These are phyloP conservation scores for Heteromurus nitidus DNA, from an alignment of 2,888 invertebrate genomes.

Conservation along the genomic window DNA sequence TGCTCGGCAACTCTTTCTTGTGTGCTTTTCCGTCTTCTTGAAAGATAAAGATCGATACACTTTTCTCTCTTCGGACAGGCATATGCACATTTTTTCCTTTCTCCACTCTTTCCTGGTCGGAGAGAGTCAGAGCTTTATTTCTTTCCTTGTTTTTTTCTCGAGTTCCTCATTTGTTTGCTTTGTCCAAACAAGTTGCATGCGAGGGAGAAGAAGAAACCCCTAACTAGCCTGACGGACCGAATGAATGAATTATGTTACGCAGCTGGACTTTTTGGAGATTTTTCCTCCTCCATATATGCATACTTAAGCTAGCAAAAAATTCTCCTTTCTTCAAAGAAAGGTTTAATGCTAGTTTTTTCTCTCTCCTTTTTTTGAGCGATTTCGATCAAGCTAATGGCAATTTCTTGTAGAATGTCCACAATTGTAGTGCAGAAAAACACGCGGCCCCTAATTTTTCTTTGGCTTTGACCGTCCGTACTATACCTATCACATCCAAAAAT, in stretches of 20 bases:
- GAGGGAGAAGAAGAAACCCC: no score
- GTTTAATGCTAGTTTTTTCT: no score
- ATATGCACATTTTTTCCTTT: slow-evolving; percentile 10
- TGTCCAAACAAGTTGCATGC: neutral
- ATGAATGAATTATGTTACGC: slow-evolving; percentile 43
- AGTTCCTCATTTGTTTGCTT: slow-evolving; percentile 35
- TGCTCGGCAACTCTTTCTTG: no score
- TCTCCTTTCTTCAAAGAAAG: neutral
- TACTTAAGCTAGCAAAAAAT: no score
- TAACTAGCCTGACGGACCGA: slow-evolving; percentile 22
- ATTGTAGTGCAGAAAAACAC: slow-evolving; percentile 37
- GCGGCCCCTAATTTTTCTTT: no score
- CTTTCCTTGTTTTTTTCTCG: slow-evolving; percentile 23
- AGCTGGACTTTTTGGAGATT: slow-evolving; percentile 15
- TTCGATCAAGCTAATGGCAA: slow-evolving; percentile 57
- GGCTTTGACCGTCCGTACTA: no score
- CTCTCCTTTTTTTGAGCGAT: slow-evolving; percentile 42
- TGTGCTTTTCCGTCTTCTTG: slow-evolving; percentile 17
- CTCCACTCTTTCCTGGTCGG: neutral
- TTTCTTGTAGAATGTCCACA: slow-evolving; percentile 50
- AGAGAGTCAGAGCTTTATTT: neutral
- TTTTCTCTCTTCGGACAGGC: neutral
- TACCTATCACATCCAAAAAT: no score
- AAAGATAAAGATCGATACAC: slow-evolving; percentile 47
- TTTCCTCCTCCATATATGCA: neutral